phyloP scores from a whole-genome alignment of 2,113 vertebrate species.

The Pluvialis apricaria region DNA sequence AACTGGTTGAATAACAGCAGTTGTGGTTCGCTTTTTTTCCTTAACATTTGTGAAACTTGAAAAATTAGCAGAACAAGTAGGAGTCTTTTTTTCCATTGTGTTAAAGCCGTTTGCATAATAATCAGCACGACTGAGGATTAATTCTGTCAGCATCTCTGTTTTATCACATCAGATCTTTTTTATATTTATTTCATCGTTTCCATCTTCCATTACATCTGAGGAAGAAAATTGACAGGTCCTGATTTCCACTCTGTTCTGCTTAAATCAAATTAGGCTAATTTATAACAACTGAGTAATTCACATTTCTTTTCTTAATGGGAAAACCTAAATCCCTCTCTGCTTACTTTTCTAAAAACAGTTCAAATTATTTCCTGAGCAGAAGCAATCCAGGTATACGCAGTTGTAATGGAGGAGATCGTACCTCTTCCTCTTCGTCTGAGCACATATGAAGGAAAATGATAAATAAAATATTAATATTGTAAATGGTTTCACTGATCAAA shows the following conservation, averaged over 20 bases:
- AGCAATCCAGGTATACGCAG: not conserved
- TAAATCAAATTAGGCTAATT: not conserved
- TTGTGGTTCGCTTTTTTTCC: not conserved
- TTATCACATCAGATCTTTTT: not conserved
- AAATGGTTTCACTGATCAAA: not conserved
- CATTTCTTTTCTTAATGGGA: not conserved
- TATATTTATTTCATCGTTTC: not conserved
- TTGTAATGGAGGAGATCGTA: not conserved
- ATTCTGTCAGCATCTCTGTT: not conserved
- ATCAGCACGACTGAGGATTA: not conserved
- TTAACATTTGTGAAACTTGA: not conserved
- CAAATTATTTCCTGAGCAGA: not conserved
- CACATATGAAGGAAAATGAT: not conserved
- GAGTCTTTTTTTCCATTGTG: not conserved
- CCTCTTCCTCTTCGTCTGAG: not conserved
- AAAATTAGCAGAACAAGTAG: not conserved
- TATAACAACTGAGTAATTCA: not conserved
- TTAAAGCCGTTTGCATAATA: not conserved
- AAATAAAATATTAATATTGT: not conserved
- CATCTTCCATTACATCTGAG: not conserved
- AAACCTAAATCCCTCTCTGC: not conserved
- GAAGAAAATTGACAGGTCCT: not conserved
- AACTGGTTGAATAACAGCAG: not conserved
- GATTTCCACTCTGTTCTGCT: not conserved
- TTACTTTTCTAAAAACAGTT: not conserved